phyloP scores from a whole-genome alignment of 2,113 vertebrate species.

The Vulpes lagopus region DNA sequence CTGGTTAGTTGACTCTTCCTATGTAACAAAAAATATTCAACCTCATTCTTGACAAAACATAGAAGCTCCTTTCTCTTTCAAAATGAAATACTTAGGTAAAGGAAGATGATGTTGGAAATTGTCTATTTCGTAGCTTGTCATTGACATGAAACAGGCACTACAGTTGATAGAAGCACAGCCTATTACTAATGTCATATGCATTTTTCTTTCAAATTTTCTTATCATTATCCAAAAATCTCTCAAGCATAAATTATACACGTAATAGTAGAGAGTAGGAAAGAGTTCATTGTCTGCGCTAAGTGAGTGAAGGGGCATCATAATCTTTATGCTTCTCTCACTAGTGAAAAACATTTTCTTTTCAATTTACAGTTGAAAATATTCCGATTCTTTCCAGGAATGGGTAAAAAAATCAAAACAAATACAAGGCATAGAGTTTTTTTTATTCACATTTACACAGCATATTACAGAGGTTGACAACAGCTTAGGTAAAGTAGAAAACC shows the following conservation, averaged over 20 bases:
- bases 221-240: conserved; percentile 66
- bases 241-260: conserved; percentile 66
- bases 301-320: conserved; percentile 39
- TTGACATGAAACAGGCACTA: conserved; percentile 13
- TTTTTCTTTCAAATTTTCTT: conserved; percentile 68
- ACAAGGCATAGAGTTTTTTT: background rate
- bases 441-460: background rate
- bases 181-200: conserved; percentile 26
- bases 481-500: background rate
- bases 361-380: conserved; percentile 48
- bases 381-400: background rate
- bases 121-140: conserved; percentile 28
- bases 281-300: conserved; percentile 46
- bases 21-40: background rate
- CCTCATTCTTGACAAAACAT: background rate
- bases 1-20: background rate
- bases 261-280: conserved; percentile 27
- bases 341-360: conserved; percentile 32
- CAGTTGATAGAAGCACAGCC: background rate
- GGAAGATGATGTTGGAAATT: background rate
- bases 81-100: conserved; percentile 36
- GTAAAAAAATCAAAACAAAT: conserved; percentile 24
- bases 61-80: background rate
- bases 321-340: conserved; percentile 32
- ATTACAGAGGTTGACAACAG: background rate